Percentiles rank a stretch among this genome's conserved stretches.
phyloP scores from a whole-genome alignment of 2,888 invertebrate species.

The Syritta pipiens region DNA sequence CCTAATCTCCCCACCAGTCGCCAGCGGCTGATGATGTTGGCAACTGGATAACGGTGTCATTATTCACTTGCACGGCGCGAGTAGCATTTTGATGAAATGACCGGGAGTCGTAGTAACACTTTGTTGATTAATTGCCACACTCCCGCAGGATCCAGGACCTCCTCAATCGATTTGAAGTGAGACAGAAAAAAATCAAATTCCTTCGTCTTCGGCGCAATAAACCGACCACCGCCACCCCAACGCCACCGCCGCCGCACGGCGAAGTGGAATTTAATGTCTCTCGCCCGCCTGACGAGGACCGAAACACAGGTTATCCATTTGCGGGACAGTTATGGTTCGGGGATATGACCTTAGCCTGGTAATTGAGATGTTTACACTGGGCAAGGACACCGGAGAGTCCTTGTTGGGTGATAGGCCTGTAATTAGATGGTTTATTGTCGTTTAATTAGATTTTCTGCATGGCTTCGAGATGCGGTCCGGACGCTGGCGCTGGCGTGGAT shows the following conservation, averaged over 20 bases:
- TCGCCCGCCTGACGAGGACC: constrained; percentile 19
- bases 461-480: background rate
- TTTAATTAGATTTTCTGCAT: background rate
- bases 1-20: background rate
- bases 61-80: background rate
- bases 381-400: constrained; percentile 2
- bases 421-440: background rate
- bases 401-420: background rate
- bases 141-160: too few relatives aligned
- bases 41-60: background rate
- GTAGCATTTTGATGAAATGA: constrained; percentile 1
- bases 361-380: constrained; percentile 43
- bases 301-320: constrained; percentile 49
- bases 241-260: background rate
- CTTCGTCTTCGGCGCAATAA: constrained; percentile 1
- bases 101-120: too few relatives aligned
- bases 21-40: background rate
- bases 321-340: constrained; percentile 26
- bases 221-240: background rate
- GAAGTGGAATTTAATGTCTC: background rate
- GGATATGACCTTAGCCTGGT: background rate
- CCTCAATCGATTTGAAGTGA: too few relatives aligned
- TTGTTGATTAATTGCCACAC: constrained; percentile 27
- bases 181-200: too few relatives aligned
- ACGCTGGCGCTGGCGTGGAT: background rate